These are phyloP conservation scores for Dryobotodes eremita DNA, from an alignment of 2,888 invertebrate species.

Conservation along the genomic window DNA sequence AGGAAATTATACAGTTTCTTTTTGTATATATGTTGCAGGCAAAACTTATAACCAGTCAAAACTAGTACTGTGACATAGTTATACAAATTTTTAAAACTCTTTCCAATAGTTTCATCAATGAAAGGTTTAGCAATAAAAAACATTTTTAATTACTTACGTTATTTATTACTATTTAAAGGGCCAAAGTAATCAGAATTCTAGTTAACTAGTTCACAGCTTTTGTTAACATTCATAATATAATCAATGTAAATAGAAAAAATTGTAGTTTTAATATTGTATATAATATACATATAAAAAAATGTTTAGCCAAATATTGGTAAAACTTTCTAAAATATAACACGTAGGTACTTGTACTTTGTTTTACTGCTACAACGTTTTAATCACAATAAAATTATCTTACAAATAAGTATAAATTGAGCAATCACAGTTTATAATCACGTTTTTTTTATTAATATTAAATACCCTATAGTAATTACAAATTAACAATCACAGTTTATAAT, in stretches of 20 bases:
- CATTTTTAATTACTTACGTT: slow-evolving; percentile 28
- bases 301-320: slow-evolving; percentile 36
- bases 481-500: slow-evolving; percentile 37
- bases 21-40: slow-evolving; percentile 23
- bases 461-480: slow-evolving; percentile 26
- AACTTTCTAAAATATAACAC: slow-evolving; percentile 36
- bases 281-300: slow-evolving; percentile 38
- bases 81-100: slow-evolving; percentile 27
- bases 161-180: slow-evolving; percentile 36
- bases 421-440: slow-evolving; percentile 42
- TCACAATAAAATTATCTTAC: slow-evolving; percentile 34
- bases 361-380: slow-evolving; percentile 40
- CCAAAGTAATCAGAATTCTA: slow-evolving; percentile 39
- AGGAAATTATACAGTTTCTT: slow-evolving; percentile 34
- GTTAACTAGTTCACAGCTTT: slow-evolving; percentile 39
- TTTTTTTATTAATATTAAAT: slow-evolving; percentile 44
- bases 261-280: slow-evolving; percentile 38
- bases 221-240: slow-evolving; percentile 40
- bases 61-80: slow-evolving; percentile 37
- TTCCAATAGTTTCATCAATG: slow-evolving; percentile 31
- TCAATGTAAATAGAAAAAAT: slow-evolving; percentile 37
- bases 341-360: slow-evolving; percentile 40
- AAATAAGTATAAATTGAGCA: slow-evolving; percentile 38
- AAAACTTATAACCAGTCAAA: slow-evolving; percentile 19
- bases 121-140: slow-evolving; percentile 27